Evolutionary conservation across 1,140 invertebrate genomes (phyloP).

Genomic region (Drosophila pruinosa): DNA sequence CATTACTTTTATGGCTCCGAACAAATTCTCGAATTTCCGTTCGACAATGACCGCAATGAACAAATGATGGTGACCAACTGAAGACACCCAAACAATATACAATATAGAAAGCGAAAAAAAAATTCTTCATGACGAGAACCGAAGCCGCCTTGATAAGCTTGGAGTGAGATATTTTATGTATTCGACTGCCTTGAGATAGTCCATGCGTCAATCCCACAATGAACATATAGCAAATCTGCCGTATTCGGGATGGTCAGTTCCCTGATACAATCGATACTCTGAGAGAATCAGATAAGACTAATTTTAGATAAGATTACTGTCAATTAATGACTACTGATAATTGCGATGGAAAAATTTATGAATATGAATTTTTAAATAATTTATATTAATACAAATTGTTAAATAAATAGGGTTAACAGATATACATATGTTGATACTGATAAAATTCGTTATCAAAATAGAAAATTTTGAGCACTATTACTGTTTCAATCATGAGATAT

Average conservation of each 20-base stretch:
- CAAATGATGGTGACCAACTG: slow-evolving; percentile 16
- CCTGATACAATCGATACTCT: not conserved
- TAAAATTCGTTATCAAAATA: not conserved
- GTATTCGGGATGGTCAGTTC: too few relatives aligned
- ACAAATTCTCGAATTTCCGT: not conserved
- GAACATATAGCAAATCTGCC: not conserved
- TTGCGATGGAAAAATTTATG: not conserved
- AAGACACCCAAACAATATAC: not conserved
- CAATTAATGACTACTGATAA: too few relatives aligned
- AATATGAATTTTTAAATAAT: not conserved
- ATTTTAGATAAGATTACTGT: too few relatives aligned
- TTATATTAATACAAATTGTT: not conserved
- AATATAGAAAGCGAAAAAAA: not conserved
- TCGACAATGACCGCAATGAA: not conserved
- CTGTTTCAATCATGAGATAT: not conserved
- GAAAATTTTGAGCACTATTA: not conserved
- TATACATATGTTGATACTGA: too few relatives aligned
- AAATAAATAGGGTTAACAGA: not conserved
- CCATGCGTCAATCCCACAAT: not conserved
- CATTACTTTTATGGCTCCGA: not conserved
- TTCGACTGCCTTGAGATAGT: not conserved
- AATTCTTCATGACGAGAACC: not conserved
- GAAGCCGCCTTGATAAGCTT: not conserved
- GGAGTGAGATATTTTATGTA: not conserved
- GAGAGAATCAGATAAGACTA: not conserved